These are phyloP conservation scores for Trissolcus japonicus DNA, from an alignment of 2,888 invertebrate genomes.

Conservation along the genomic window DNA sequence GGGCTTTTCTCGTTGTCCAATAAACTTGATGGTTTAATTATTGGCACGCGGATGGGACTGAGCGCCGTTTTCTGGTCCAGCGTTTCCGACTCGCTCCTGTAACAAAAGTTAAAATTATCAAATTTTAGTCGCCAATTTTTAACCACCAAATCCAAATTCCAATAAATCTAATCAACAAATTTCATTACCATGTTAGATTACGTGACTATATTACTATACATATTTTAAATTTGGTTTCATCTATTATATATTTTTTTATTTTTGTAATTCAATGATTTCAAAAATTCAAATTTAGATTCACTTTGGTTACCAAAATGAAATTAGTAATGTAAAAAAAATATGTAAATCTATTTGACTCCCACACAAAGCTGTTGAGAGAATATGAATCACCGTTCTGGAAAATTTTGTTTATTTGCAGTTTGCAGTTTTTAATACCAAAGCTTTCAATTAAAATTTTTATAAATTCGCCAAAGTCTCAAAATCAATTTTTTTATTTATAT, in stretches of 20 bases:
- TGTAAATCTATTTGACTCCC: too few species aligned
- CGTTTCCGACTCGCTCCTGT: conserved; percentile 61
- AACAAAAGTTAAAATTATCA: not conserved
- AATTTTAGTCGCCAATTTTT: too few species aligned
- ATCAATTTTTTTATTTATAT: not conserved
- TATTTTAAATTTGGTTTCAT: not conserved
- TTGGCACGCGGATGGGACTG: conserved; percentile 61
- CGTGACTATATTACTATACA: not conserved
- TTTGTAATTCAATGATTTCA: not conserved
- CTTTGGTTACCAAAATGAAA: not conserved
- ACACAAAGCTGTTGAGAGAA: too few species aligned
- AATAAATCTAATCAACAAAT: too few species aligned
- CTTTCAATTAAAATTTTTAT: too few species aligned
- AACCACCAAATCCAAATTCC: too few species aligned
- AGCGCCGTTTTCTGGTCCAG: conserved; percentile 64
- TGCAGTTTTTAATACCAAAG: too few species aligned
- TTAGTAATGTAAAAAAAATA: too few species aligned
- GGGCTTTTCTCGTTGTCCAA: conserved; percentile 58
- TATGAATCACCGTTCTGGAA: too few species aligned
- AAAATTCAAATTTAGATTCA: not conserved
- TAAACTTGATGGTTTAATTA: conserved; percentile 59
- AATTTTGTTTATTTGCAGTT: too few species aligned
- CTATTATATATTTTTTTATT: not conserved
- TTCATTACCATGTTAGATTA: not conserved
- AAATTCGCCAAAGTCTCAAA: not conserved